phyloP scores from a whole-genome alignment of 2,888 invertebrate species.

The Myopa testacea region DNA sequence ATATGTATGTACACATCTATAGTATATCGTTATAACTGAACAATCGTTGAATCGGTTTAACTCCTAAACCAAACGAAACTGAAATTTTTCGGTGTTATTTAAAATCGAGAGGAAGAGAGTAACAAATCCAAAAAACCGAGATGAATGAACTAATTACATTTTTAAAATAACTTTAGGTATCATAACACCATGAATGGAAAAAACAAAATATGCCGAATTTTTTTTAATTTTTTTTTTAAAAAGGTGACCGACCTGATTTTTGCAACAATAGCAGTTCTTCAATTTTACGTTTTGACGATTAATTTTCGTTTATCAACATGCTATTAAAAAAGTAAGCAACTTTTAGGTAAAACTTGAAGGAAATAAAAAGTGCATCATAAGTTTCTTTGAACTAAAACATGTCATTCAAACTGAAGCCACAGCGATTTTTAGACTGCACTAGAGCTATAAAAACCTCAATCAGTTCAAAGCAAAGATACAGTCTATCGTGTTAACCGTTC shows the following conservation, averaged over 20 bases:
- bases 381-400: not conserved
- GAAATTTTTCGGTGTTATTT: too few relatives aligned
- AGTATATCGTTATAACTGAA: too few relatives aligned
- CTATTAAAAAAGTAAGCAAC: not conserved
- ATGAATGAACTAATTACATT: not conserved
- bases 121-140: too few relatives aligned
- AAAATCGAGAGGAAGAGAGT: too few relatives aligned
- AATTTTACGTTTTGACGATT: not conserved
- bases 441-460: slow-evolving; percentile 38
- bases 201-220: not conserved
- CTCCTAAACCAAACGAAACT: too few relatives aligned
- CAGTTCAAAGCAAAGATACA: slow-evolving; percentile 44
- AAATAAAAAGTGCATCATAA: not conserved
- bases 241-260: not conserved
- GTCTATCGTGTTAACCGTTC: slow-evolving; percentile 48
- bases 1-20: too few relatives aligned
- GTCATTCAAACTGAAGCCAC: not conserved
- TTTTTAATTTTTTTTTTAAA: not conserved
- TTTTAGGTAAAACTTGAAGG: not conserved
- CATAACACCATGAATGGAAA: not conserved
- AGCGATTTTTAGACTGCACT: not conserved
- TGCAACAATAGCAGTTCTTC: not conserved
- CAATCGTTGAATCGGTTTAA: too few relatives aligned
- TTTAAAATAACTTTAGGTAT: not conserved
- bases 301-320: not conserved